phyloP scores from a whole-genome alignment of 2,113 vertebrate species.

The Poecilia latipinna region DNA sequence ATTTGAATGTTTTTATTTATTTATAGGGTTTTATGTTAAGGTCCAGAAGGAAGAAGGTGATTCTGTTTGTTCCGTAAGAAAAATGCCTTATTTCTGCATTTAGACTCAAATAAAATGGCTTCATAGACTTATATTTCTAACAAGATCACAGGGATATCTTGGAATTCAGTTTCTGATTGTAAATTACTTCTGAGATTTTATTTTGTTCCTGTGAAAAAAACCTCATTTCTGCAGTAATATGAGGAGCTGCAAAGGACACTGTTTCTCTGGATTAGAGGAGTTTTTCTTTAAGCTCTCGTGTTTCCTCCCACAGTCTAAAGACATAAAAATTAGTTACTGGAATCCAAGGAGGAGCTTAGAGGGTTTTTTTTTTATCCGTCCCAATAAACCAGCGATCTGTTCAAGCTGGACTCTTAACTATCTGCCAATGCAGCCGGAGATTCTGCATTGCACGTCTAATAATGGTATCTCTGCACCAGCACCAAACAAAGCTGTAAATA shows the following conservation, averaged over 20 bases:
- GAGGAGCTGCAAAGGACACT: not conserved
- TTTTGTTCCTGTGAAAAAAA: not conserved
- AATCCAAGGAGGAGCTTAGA: not conserved
- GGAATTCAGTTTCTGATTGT: not conserved
- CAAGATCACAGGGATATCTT: too few species aligned
- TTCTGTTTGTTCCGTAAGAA: too few species aligned
- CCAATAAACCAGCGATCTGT: not conserved
- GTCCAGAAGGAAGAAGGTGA: too few species aligned
- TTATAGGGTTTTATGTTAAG: too few species aligned
- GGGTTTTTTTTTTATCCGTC: not conserved
- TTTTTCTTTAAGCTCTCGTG: not conserved
- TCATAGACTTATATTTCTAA: too few species aligned
- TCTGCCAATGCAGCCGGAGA: not conserved
- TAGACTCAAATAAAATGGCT: too few species aligned
- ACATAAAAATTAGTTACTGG: not conserved
- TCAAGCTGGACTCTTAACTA: not conserved
- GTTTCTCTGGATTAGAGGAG: not conserved
- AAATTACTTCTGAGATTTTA: not conserved
- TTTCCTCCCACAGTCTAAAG: not conserved
- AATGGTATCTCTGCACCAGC: slow-evolving; percentile 35
- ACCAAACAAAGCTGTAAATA: slow-evolving; percentile 79
- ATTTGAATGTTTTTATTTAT: too few species aligned
- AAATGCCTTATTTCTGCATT: too few species aligned
- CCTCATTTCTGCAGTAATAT: not conserved
- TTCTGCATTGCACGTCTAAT: slow-evolving; percentile 1